phyloP scores from a whole-genome alignment of 2,113 vertebrate species.

The Mesocricetus auratus region DNA sequence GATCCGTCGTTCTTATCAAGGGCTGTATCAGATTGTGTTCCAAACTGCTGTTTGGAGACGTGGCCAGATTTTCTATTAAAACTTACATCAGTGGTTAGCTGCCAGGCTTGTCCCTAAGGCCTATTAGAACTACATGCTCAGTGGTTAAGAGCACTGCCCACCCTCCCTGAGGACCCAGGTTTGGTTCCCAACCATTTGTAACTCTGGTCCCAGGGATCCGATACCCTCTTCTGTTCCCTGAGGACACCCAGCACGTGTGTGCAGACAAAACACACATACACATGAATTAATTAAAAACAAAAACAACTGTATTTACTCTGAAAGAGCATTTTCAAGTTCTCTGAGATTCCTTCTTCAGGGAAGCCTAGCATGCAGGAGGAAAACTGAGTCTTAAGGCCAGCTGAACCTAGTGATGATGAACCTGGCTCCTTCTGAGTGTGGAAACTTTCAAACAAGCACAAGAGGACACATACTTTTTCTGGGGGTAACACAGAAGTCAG shows the following conservation, averaged over 20 bases:
- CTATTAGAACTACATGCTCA: background rate
- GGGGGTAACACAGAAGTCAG: background rate
- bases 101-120: constrained; percentile 24
- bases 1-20: background rate
- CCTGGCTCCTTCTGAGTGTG: background rate
- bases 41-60: background rate
- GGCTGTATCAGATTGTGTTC: background rate
- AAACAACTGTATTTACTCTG: constrained; percentile 2
- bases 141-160: background rate
- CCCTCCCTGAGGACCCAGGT: background rate
- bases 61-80: background rate
- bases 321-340: background rate
- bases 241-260: background rate
- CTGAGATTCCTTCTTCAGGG: background rate
- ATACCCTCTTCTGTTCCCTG: background rate
- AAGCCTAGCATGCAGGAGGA: background rate
- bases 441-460: background rate
- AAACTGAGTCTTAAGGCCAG: background rate
- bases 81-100: constrained; percentile 6
- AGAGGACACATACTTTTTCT: background rate
- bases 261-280: background rate
- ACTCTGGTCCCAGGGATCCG: background rate
- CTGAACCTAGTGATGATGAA: background rate
- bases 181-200: too few relatives aligned
- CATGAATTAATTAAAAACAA: background rate